Conservation (phyloP, 2,888 invertebrate species). For the Caenorhabditis parvicauda region DNA sequence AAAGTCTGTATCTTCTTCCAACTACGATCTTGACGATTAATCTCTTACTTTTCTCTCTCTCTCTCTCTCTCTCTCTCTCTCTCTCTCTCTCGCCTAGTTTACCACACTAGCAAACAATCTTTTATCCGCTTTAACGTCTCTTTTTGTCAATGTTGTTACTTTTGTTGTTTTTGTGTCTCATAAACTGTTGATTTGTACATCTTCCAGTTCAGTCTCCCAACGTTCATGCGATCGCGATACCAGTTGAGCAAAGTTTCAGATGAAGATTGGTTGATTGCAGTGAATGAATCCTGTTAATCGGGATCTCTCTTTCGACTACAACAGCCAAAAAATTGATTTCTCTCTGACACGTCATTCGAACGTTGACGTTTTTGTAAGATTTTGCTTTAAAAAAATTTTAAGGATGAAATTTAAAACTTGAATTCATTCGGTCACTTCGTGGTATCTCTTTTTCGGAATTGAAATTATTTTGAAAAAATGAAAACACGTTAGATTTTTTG, state of each 20-base stretch:
- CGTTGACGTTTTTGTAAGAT: constrained; percentile 36
- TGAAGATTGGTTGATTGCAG: background rate
- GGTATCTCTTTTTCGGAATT: too few species aligned
- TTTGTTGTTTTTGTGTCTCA: constrained; percentile 4
- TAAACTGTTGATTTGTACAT: background rate
- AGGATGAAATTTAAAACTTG: background rate
- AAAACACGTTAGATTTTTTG: too few species aligned
- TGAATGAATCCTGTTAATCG: background rate
- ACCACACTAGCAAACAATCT: background rate
- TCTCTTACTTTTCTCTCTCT: constrained; percentile 5
- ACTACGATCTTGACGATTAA: constrained; percentile 45
- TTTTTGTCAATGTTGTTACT: constrained; percentile 12
- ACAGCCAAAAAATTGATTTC: constrained; percentile 31
- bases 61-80: constrained; percentile 5
- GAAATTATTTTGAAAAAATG: too few species aligned
- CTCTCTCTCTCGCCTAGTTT: constrained; percentile 5
- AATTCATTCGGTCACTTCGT: background rate
- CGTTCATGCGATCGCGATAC: too few species aligned
- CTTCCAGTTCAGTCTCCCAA: too few species aligned
- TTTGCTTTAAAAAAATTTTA: background rate
- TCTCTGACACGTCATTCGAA: constrained; percentile 44
- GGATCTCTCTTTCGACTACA: constrained; percentile 41
- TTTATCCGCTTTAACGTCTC: background rate
- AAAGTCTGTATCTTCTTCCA: too few species aligned
- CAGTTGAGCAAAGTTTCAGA: too few species aligned